These are phyloP conservation scores for Ficedula albicollis DNA, from an alignment of 2,797 vertebrate genomes.

Conservation along the genomic window DNA sequence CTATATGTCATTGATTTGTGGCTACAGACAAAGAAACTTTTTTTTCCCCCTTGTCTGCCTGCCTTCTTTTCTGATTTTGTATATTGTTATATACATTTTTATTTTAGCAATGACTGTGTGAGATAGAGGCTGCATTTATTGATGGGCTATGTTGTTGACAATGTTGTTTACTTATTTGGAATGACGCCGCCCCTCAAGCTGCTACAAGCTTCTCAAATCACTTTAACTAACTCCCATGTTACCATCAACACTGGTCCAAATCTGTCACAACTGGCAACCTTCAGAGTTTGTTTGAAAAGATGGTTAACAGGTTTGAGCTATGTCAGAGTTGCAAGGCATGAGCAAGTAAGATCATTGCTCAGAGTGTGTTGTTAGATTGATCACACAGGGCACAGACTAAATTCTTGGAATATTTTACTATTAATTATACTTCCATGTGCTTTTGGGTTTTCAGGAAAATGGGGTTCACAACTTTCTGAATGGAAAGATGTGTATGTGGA, in stretches of 20 bases:
- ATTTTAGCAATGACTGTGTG: constrained; percentile 43
- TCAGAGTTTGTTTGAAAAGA: constrained; percentile 72
- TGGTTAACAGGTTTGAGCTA: constrained; percentile 61
- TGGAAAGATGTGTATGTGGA: not conserved
- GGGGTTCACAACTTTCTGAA: not conserved
- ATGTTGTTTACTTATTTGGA: constrained; percentile 74
- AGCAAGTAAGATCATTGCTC: constrained; percentile 44
- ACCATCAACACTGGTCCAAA: constrained; percentile 71
- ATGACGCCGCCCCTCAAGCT: constrained; percentile 73
- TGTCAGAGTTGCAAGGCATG: constrained; percentile 46
- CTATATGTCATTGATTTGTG: constrained; percentile 49
- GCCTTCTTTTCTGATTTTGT: not conserved
- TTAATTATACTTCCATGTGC: not conserved
- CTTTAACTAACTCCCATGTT: constrained; percentile 70
- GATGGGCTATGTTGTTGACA: constrained; percentile 68
- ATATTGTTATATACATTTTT: not conserved
- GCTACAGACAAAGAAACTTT: constrained; percentile 16
- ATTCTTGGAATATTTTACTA: constrained; percentile 4
- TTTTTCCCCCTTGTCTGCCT: not conserved
- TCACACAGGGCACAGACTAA: not conserved
- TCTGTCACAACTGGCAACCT: constrained; percentile 79
- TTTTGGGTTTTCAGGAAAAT: not conserved
- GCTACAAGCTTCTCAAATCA: constrained; percentile 75
- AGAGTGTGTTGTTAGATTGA: not conserved
- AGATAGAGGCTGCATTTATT: constrained; percentile 36